These are phyloP conservation scores for Stomatorhinus ivindoensis DNA, from an alignment of 2,113 vertebrate species.

Conservation along the genomic window DNA sequence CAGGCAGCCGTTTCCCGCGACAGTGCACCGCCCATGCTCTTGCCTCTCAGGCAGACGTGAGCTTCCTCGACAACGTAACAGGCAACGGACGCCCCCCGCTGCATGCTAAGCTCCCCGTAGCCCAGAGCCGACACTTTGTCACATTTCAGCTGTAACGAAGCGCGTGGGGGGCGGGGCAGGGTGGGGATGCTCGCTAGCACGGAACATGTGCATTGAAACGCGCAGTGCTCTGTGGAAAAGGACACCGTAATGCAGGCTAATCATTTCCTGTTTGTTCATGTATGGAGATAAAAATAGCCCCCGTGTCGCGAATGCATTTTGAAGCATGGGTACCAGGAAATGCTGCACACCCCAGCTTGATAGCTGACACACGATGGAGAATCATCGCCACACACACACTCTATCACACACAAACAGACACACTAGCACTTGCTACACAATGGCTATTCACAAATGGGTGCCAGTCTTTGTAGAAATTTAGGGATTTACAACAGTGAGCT, in stretches of 20 bases:
- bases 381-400: conserved; percentile 27
- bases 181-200: conserved; percentile 37
- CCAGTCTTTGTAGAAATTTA: conserved; percentile 48
- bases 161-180: conserved; percentile 29
- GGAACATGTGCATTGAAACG: conserved; percentile 48
- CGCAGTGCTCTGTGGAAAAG: conserved; percentile 52
- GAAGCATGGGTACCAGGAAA: conserved; percentile 50
- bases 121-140: neutral
- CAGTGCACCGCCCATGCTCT: conserved; percentile 41
- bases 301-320: conserved; percentile 47
- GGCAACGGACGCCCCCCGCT: neutral
- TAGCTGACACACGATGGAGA: conserved; percentile 35
- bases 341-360: conserved; percentile 48
- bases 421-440: conserved; percentile 31
- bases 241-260: conserved; percentile 64
- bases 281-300: conserved; percentile 61
- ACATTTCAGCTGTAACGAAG: conserved; percentile 29
- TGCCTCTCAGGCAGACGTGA: conserved; percentile 11
- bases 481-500: conserved; percentile 53
- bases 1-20: conserved; percentile 61
- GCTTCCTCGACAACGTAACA: neutral
- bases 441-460: conserved; percentile 50
- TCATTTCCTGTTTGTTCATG: conserved; percentile 64
- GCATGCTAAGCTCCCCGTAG: conserved; percentile 4
- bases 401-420: conserved; percentile 21